phyloP scores from a whole-genome alignment of 2,797 vertebrate species.

The Leptodactylus fallax region DNA sequence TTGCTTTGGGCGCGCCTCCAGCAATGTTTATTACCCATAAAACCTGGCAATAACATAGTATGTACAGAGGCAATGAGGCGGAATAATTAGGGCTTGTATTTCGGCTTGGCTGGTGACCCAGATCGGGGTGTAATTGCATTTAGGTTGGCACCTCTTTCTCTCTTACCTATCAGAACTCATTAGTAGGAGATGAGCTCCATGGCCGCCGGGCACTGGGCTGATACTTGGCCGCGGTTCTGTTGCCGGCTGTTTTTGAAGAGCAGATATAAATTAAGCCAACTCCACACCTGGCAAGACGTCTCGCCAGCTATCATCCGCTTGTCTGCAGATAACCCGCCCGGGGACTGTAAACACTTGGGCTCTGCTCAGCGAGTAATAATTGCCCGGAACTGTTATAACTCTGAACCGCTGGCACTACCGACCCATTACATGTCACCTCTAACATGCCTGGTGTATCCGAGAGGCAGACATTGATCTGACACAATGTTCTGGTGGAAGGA shows the following conservation, averaged over 20 bases:
- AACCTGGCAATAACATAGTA: conserved; percentile 12
- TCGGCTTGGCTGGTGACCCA: conserved; percentile 43
- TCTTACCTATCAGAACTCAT: conserved; percentile 41
- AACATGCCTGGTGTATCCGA: neutral
- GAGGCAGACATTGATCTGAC: conserved; percentile 16
- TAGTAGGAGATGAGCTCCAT: conserved; percentile 27
- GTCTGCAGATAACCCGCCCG: conserved; percentile 6
- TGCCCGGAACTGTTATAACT: neutral
- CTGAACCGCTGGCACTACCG: neutral
- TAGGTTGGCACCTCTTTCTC: neutral
- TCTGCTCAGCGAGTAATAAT: neutral
- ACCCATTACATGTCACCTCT: neutral
- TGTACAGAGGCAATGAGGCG: neutral
- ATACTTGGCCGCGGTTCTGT: neutral
- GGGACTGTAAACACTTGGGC: neutral
- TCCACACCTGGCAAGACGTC: conserved; percentile 37
- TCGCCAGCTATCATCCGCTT: neutral
- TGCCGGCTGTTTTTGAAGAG: conserved; percentile 4
- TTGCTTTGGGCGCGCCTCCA: neutral
- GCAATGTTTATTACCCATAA: conserved; percentile 6
- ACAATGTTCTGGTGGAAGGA: neutral
- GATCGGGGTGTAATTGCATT: conserved; percentile 54
- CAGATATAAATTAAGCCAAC: conserved; percentile 31
- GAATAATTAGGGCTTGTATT: conserved; percentile 29
- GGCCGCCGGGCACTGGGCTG: conserved; percentile 1